Conservation (phyloP, 2,888 invertebrate genomes). For the Acholoe squamosa region DNA sequence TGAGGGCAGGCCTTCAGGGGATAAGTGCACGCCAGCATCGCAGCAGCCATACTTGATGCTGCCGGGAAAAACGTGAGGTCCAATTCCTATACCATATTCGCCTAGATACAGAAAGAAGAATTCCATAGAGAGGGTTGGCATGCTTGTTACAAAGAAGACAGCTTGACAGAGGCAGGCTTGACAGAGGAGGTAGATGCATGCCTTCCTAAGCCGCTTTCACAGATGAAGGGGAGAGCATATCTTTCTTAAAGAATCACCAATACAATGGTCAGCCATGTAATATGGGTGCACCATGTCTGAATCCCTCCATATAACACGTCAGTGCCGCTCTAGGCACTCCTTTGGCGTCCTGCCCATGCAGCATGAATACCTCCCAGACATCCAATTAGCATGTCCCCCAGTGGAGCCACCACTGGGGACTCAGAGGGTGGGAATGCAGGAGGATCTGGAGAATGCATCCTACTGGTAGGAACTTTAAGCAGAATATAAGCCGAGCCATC, state of each 20-base stretch:
- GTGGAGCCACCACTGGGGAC: not conserved
- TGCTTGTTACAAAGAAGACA: too few species aligned
- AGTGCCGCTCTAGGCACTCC: not conserved
- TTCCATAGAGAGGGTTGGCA: too few species aligned
- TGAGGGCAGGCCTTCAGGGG: too few species aligned
- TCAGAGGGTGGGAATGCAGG: not conserved
- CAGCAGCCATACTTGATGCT: too few species aligned
- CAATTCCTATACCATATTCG: too few species aligned
- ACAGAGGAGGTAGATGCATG: too few species aligned
- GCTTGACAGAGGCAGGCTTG: too few species aligned
- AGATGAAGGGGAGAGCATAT: not conserved
- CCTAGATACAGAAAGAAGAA: too few species aligned
- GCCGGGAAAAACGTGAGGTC: too few species aligned
- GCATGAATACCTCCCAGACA: slow-evolving; percentile 16
- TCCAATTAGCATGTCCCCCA: slow-evolving; percentile 26
- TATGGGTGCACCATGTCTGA: not conserved
- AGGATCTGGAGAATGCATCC: not conserved
- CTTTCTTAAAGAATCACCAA: not conserved
- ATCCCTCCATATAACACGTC: not conserved
- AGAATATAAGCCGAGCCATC: not conserved
- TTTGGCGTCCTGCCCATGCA: slow-evolving; percentile 16
- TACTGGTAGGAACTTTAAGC: not conserved
- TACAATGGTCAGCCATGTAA: slow-evolving; percentile 3
- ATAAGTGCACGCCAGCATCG: too few species aligned
- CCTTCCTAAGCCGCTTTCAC: too few species aligned